Base-by-base conservation (phyloP, 2,113 vertebrate genomes). In the Cariama cristata region DNA sequence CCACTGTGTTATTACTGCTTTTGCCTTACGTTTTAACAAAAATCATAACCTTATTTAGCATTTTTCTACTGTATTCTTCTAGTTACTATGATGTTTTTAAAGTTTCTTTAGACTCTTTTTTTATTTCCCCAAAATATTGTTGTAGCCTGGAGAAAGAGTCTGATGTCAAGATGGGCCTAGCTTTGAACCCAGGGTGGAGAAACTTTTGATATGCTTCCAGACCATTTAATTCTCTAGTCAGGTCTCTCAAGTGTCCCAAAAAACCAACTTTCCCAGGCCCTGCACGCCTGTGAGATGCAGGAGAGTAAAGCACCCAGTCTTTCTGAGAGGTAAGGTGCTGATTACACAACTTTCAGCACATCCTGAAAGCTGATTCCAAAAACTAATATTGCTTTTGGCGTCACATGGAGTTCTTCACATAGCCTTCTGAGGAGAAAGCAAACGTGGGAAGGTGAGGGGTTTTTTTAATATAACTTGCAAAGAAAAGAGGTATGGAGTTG, bases 381-480 rank as follows among this genome's bases (percentile, higher is more conserved):
- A 83, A 77, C 82, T 55, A 98, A 97, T 96, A 97, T 96, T 97
- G 82, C 66, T 93, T 86, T 96, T 97, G 97, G 97, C 87, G 0
- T 93, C 75, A 68, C 9, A 1, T 21, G 52, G 76, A 93, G 83
- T 77, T 91, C 84, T 75, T 97, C 89, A 93, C 89, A 86, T 62
- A 59, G 79, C 35, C 79, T 96, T 91, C 23, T 80, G 89, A 96
- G 76, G 52, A 87, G 67, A 95, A 92, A 92, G 58, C 64, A 87
- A 95, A 85, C 49, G 64, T 40, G 87, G 80, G 59, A 93, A 94
- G n/a, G 69, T 69, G n/a, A 95, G 45, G 28, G 38, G 1, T 6
- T 76, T 79, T 80, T 90, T 88, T 63, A 90, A 83, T 38, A 38
- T 11, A 60, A 79, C 28, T 96, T 58, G 12, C 24, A 92, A 79